Evolutionary conservation across 2,113 vertebrate genomes (phyloP).

Genomic region (Typhlomys cinereus): DNA sequence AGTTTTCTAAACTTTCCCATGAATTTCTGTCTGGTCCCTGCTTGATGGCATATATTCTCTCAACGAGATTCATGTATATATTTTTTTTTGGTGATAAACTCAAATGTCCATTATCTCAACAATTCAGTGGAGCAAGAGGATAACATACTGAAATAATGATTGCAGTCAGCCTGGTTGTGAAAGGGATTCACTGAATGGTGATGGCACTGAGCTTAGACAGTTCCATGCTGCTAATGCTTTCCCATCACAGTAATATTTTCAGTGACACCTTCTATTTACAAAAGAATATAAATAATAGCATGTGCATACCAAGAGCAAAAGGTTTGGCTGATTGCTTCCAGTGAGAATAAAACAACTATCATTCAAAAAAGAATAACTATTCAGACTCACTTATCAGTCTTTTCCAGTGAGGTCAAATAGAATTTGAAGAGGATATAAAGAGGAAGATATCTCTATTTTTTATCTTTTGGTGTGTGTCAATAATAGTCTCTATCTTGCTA

Average conservation of each 20-base stretch:
- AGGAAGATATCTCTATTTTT: not conserved
- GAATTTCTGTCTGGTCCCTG: not conserved
- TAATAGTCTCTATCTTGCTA: not conserved
- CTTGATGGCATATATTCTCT: not conserved
- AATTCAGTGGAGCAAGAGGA: not conserved
- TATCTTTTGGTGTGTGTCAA: not conserved
- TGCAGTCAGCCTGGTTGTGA: not conserved
- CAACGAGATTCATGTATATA: not conserved
- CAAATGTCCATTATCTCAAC: not conserved
- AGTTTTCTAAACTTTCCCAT: not conserved
- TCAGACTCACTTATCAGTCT: not conserved
- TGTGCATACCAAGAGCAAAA: not conserved
- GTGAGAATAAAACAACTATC: constrained; percentile 18
- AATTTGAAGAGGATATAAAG: not conserved
- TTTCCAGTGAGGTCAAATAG: not conserved
- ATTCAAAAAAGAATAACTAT: not conserved
- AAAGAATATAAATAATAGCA: not conserved
- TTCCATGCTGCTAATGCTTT: not conserved
- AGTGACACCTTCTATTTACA: not conserved
- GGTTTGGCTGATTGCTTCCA: not conserved
- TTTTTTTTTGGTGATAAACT: not conserved
- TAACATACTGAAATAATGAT: not conserved
- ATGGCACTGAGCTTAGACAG: not conserved
- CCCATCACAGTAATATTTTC: not conserved
- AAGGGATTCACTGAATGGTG: not conserved